Conservation (phyloP, 2,113 vertebrate genomes). For the Dipodomys merriami region DNA sequence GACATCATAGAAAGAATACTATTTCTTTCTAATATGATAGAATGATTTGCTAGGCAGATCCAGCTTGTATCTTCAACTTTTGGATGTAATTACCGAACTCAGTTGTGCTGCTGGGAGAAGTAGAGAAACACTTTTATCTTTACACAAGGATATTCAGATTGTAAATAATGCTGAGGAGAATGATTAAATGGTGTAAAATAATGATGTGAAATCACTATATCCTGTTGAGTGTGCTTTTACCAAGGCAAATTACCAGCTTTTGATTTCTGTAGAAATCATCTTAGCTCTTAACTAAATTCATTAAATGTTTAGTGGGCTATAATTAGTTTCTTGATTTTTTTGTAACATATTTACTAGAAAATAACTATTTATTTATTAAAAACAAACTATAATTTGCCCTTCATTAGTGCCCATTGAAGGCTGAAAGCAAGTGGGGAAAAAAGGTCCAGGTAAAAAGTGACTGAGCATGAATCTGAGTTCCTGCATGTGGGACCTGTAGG, state of each 20-base stretch:
- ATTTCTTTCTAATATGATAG: conserved; percentile 8
- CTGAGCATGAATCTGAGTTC: not conserved
- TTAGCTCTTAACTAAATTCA: not conserved
- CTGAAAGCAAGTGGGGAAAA: not conserved
- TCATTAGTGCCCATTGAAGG: not conserved
- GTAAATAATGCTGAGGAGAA: not conserved
- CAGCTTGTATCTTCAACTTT: not conserved
- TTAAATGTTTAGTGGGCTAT: not conserved
- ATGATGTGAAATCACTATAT: not conserved
- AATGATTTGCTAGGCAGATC: not conserved
- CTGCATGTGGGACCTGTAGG: too few relatives aligned
- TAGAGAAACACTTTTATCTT: not conserved
- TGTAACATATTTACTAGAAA: conserved; percentile 30
- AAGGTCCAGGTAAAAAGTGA: not conserved
- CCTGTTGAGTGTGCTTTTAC: not conserved
- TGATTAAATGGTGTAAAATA: not conserved
- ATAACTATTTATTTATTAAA: not conserved
- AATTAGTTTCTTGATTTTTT: conserved; percentile 18
- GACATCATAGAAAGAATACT: not conserved
- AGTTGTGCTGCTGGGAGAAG: not conserved
- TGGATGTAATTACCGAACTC: not conserved
- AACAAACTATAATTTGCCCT: not conserved
- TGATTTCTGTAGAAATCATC: conserved; percentile 36
- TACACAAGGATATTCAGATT: not conserved
- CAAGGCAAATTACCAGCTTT: not conserved